Percentiles rank a stretch among this genome's conserved stretches.
These are phyloP conservation scores for Amblyjoppa fuscipennis DNA, from an alignment of 2,888 invertebrate species.

Conservation along the genomic window DNA sequence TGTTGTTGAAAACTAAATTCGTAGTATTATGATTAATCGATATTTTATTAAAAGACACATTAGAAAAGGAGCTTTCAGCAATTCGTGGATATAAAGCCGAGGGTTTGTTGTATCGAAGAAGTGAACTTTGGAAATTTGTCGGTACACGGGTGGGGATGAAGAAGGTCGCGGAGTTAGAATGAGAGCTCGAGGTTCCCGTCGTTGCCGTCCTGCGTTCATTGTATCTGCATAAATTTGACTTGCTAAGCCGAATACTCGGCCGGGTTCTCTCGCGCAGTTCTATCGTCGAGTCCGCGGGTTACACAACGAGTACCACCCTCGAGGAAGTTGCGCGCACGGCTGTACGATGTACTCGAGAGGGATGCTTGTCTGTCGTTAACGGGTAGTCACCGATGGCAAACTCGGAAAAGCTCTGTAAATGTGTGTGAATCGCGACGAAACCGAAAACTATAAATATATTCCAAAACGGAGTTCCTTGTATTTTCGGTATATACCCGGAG, in stretches of 20 bases:
- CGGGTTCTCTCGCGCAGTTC: constrained; percentile 60
- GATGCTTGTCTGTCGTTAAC: constrained; percentile 38
- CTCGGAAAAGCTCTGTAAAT: constrained; percentile 31
- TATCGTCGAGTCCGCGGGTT: constrained; percentile 38
- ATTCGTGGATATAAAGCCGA: constrained; percentile 53
- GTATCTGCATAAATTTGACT: constrained; percentile 83
- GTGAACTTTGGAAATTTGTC: constrained; percentile 64
- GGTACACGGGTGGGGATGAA: constrained; percentile 51
- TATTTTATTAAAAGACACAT: neutral
- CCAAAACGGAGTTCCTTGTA: neutral
- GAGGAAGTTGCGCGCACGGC: neutral
- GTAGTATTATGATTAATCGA: neutral
- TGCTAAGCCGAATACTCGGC: constrained; percentile 80
- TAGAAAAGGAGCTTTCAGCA: constrained; percentile 11
- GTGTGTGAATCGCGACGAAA: constrained; percentile 13
- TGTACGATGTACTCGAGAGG: constrained; percentile 36
- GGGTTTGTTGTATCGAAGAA: constrained; percentile 34
- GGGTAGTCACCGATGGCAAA: constrained; percentile 10
- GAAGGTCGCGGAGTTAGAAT: constrained; percentile 58
- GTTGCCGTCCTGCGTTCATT: constrained; percentile 29
- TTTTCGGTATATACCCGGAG: neutral
- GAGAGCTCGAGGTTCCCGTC: constrained; percentile 31
- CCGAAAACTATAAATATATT: constrained; percentile 8
- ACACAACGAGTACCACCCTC: constrained; percentile 27
- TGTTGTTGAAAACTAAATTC: neutral